phyloP scores from a whole-genome alignment of 2,888 invertebrate species.

The Phyllotreta cruciferae region DNA sequence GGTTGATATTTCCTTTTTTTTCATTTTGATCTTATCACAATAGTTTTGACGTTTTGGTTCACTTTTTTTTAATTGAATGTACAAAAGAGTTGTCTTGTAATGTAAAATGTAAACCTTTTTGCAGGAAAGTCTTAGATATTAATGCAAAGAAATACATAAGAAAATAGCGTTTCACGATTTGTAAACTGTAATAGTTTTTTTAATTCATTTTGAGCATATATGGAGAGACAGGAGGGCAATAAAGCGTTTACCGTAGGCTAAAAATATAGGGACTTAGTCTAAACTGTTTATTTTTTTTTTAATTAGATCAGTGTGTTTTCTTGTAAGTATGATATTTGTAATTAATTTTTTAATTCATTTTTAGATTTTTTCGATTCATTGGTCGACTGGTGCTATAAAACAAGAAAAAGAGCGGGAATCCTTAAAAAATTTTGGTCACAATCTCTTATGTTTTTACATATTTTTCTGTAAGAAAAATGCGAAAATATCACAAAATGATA shows the following conservation, averaged over 20 bases:
- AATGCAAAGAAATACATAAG: conserved; percentile 35
- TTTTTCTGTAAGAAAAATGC: too few relatives aligned
- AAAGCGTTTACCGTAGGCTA: conserved; percentile 53
- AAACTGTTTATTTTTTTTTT: conserved; percentile 45
- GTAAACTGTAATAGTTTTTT: conserved; percentile 1
- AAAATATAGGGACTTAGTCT: conserved; percentile 50
- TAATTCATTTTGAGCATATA: too few relatives aligned
- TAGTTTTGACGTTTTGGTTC: conserved; percentile 25
- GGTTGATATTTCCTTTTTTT: too few relatives aligned
- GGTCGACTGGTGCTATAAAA: conserved; percentile 17
- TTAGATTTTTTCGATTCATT: conserved; percentile 45
- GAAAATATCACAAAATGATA: too few relatives aligned
- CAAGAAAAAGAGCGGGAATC: too few relatives aligned
- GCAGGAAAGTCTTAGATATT: conserved; percentile 31
- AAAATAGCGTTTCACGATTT: conserved; percentile 4
- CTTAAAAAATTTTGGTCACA: too few relatives aligned
- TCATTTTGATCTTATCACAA: too few relatives aligned
- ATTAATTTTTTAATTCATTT: conserved; percentile 46
- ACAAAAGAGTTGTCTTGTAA: conserved; percentile 41
- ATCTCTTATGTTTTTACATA: too few relatives aligned
- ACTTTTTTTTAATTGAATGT: conserved; percentile 42
- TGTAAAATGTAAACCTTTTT: conserved; percentile 31
- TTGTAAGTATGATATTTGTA: conserved; percentile 50
- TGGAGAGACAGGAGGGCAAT: conserved; percentile 53
- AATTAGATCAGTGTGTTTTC: conserved; percentile 52